A percentile compares a stretch with the other conserved stretches of the same genome.
Evolutionary conservation across 2,888 invertebrate genomes (phyloP).

Genomic region (Sphaerophoria taeniata): DNA sequence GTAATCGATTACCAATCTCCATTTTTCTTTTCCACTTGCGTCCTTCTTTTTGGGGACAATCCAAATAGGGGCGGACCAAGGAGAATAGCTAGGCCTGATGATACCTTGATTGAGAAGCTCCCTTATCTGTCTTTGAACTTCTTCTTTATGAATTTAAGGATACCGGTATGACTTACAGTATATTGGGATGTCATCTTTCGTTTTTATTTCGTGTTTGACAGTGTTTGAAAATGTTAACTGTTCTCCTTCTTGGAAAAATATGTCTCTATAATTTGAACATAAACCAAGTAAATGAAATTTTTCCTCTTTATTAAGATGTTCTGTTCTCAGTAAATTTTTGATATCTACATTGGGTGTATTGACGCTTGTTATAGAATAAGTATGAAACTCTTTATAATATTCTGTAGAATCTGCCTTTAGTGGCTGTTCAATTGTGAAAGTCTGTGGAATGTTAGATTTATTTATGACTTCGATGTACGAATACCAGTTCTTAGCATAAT

Average conservation of each 20-base stretch:
- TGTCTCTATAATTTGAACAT: background rate
- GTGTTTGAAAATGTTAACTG: background rate
- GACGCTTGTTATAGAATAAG: background rate
- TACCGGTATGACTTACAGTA: background rate
- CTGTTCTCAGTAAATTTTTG: background rate
- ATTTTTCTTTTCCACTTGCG: constrained; percentile 26
- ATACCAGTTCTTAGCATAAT: constrained; percentile 35
- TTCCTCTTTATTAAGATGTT: background rate
- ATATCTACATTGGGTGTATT: background rate
- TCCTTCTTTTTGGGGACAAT: constrained; percentile 35
- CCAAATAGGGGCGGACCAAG: constrained; percentile 12
- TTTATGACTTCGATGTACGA: constrained; percentile 42
- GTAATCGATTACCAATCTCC: constrained; percentile 41
- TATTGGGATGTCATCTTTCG: background rate
- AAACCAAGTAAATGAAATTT: background rate
- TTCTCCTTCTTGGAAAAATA: constrained; percentile 4
- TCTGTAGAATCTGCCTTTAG: constrained; percentile 24
- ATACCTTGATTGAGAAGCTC: background rate
- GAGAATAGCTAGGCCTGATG: constrained; percentile 7
- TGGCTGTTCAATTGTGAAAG: constrained; percentile 44
- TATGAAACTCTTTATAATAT: background rate
- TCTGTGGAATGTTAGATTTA: constrained; percentile 15
- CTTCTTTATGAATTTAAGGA: background rate
- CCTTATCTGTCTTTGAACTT: background rate
- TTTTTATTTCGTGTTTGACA: constrained; percentile 8